Conservation (phyloP, 2,888 invertebrate species). For the Corbicula japonica region DNA sequence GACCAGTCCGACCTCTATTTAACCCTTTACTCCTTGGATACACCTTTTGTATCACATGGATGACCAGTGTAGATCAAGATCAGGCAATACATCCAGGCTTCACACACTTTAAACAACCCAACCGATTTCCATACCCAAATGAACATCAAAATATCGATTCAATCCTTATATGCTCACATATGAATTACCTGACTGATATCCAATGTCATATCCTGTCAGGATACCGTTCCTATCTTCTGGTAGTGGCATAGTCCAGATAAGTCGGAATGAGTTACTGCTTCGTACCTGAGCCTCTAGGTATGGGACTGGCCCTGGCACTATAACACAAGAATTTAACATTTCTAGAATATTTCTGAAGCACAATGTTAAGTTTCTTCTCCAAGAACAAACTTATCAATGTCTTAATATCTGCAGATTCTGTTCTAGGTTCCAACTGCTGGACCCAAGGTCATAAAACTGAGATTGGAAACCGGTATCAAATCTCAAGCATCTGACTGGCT, state of each 20-base stretch:
- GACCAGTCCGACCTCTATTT: no score
- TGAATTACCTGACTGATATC: slow-evolving; percentile 90
- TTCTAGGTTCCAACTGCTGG: no score
- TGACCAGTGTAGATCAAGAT: no score
- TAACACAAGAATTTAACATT: slow-evolving; percentile 11
- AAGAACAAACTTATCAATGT: neutral
- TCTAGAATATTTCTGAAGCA: no score
- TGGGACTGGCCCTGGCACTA: slow-evolving; percentile 82
- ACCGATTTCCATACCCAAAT: neutral
- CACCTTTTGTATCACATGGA: no score
- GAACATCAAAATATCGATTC: neutral
- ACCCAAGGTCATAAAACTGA: no score
- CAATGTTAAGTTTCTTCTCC: neutral
- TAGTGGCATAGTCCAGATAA: slow-evolving; percentile 95
- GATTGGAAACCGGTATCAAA: no score
- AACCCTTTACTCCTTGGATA: no score
- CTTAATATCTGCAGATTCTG: neutral
- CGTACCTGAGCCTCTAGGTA: slow-evolving; percentile 73
- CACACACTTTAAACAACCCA: no score
- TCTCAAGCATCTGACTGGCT: no score
- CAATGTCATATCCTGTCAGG: slow-evolving; percentile 96
- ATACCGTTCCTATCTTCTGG: slow-evolving; percentile 96
- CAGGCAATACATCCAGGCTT: no score
- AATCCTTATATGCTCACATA: no score
- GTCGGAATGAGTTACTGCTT: slow-evolving; percentile 86